phyloP scores from a whole-genome alignment of 2,888 invertebrate species.

The Hanleya hanleyi region DNA sequence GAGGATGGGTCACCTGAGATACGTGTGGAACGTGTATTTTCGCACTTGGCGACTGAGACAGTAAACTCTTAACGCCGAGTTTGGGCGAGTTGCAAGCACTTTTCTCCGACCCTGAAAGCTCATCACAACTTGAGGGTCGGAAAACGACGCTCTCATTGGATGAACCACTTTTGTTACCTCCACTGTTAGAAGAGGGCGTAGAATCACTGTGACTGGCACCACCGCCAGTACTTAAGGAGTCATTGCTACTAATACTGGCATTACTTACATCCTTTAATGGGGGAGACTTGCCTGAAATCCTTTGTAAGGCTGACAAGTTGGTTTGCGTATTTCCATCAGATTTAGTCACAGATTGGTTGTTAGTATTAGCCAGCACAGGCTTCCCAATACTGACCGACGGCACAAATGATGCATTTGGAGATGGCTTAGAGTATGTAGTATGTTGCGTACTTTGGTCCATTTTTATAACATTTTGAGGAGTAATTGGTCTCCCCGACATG shows the following conservation, averaged over 20 bases:
- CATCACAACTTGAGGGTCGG: conserved; percentile 56
- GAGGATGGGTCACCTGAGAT: not conserved
- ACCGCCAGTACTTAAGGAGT: not conserved
- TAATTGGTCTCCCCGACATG: conserved; percentile 9
- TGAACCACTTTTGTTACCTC: conserved; percentile 55
- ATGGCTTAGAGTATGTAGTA: not conserved
- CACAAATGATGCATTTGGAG: not conserved
- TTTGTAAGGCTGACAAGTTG: conserved; percentile 59
- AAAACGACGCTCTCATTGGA: conserved; percentile 66
- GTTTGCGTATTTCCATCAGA: conserved; percentile 61
- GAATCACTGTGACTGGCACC: conserved; percentile 42
- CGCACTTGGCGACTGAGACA: conserved; percentile 10
- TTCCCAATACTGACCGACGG: conserved; percentile 61
- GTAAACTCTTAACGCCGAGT: conserved; percentile 55
- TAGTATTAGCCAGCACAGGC: conserved; percentile 51
- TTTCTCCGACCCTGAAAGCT: conserved; percentile 36
- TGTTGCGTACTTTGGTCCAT: not conserved
- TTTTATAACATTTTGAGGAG: conserved; percentile 4
- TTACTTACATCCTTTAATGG: not conserved
- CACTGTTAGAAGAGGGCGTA: conserved; percentile 42
- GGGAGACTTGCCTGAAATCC: conserved; percentile 39
- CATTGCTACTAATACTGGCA: conserved; percentile 5
- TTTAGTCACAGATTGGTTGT: conserved; percentile 46
- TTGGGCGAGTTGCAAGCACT: conserved; percentile 56
- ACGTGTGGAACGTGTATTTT: conserved; percentile 1